Evolutionary conservation across 2,113 vertebrate genomes (phyloP), one percentile per base, ranked within the genome.

Genomic region (Cervus canadensis): DNA sequence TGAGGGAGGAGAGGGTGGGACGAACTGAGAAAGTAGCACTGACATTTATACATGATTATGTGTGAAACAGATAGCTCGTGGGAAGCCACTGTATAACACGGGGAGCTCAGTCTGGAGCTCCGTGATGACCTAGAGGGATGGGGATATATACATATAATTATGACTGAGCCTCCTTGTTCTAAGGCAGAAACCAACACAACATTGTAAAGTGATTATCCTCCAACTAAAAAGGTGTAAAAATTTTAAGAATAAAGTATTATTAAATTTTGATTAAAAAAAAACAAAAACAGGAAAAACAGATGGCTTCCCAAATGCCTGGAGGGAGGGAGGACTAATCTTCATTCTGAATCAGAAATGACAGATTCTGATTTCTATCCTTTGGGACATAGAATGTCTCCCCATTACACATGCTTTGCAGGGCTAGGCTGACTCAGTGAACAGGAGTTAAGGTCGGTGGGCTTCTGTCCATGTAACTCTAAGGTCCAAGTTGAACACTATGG

Each of bases 41-140:
- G 56, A 23, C 17, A 23, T 23, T 7, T 8, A 57, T 57, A 8
- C 19, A 57, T 0, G 0, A 19, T 7, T 8, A 9, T 23, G 19
- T 23, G 21, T 23, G 21, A 23, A 57, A 57, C 7, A 57, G 54
- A 21, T 11, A 23, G 21, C 56, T 23, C 17, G 56, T 57, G 56
- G 56, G 21, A 11, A 57, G 17, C 21, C 21, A 7, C 56, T 23
- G 21, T 17, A 23, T 6, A 23, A 11, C 56, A 21, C 2, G 21
- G 10, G 56, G 56, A 23, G 21, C 56, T 57, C 56, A 57, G 21
- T 8, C 56, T 57, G 56, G 56, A 1, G 21, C 56, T 54, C 52
- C 52, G 16, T 54, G 52, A 5, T 54, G 15, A 17, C 52, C 52
- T 57, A 57, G 56, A 57, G 2, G 21, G 56, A 23, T 23, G 56